Base-by-base conservation (phyloP, 2,888 invertebrate genomes). In the Xylota sylvarum region DNA sequence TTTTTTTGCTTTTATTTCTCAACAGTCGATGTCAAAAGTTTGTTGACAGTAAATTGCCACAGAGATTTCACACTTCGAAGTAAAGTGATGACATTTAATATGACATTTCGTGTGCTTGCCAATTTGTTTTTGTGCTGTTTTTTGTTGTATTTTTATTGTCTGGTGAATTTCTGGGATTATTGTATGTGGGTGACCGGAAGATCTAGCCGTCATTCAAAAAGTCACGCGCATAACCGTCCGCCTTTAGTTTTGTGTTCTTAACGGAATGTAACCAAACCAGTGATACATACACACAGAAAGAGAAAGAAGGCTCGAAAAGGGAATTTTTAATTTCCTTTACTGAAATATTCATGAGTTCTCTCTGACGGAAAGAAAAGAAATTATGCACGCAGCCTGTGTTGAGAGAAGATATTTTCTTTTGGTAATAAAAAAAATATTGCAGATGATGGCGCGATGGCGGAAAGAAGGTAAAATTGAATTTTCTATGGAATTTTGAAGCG, bases 241-340 rank as follows among this genome's bases (percentile, higher is more conserved):
- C 43, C 50, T 55, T 43, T 56, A 30, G 1, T n/a, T 6, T 37
- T 52, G 52, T 55, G 40, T 43, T 73, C 17, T 40, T n/a, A 55
- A 73, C 40, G 27, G 40, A 37, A 50, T 73, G 73, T 52, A 40
- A 73, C 32, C 14, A 3, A 62, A 43, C 30, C 43, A 64, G 30
- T 14, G 14, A 76, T n/a, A 67, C 32, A 32, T 6, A 10, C 5
- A 55, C 23, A 52, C 23, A 23, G 32, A 56, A 35, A 58, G 48
- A 50, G 23, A 56, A n/a, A 23, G 67, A 23, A 17, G 43, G 60
- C 50, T 35, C 46, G 55, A 64, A 80, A 80, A 81, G 70, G 81
- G 85, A 85, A 72, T 85, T 85, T 85, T 85, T 81, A 81, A 85
- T 81, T 85, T 76, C 76, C 80, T 76, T 70, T 72, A 46, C 60